Base-by-base conservation (phyloP, 2,113 vertebrate genomes). In the Microcebus tavaratra region DNA sequence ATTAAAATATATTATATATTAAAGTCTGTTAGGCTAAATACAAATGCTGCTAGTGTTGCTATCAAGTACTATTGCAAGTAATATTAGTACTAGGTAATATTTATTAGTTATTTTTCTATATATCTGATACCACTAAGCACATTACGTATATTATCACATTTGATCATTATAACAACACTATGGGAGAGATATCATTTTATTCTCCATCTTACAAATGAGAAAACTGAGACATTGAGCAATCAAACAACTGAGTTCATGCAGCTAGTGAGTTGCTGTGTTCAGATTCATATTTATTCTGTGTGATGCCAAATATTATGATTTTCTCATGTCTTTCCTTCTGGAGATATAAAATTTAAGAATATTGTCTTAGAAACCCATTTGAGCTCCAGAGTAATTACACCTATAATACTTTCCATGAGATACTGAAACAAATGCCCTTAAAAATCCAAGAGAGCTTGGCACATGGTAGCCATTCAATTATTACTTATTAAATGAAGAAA, bases 401-500 rank as follows among this genome's bases (percentile, higher is more conserved):
- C 2, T 75, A 11, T 94, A 67, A 73, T 68, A 42, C 17, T 8
- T 97, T 72, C 7, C 3, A 48, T 86, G 48, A 84, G 2, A 68
- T 29, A 29, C 34, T 86, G n/a, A 92, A 92, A 48, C 1, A 78
- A 86, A 67, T 59, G 5, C 21, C 31, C 57, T 93, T 96, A 36
- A 94, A 95, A 96, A 82, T 87, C 34, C 36, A 91, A 53, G 31
- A 88, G 29, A 82, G 27, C 6, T 31, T 88, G 14, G 13, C 8
- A 63, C 63, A 67, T 31, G 4, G n/a, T 73, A 94, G 23, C 17
- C 42, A 91, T 57, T 79, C 31, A 63, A 31, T 85, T 81, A 85
- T 29, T 79, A 55, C 48, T 90, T 89, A 95, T 45, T 88, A 75
- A 95, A 83, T 85, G 15, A 91, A 82, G 18, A 79, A 65, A 63